These are phyloP conservation scores for Triops cancriformis DNA, from an alignment of 1,140 invertebrate species.

Conservation along the genomic window DNA sequence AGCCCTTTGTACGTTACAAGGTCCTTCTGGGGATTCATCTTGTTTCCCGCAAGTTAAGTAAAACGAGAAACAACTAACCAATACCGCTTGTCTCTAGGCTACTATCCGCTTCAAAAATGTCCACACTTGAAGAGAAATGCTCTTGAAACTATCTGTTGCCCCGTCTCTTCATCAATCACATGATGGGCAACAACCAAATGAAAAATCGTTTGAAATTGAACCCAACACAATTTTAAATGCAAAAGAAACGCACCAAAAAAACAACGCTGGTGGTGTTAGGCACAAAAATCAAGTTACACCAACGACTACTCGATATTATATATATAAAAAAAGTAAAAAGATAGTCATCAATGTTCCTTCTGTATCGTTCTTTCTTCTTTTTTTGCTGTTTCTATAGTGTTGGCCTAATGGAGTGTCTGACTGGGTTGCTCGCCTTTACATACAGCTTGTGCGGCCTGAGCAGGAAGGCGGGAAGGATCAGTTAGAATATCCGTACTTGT, in stretches of 20 bases:
- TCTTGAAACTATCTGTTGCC: neutral
- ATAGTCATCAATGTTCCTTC: too few relatives aligned
- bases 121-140: neutral
- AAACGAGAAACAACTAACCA: neutral
- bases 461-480: conserved; percentile 73
- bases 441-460: conserved; percentile 64
- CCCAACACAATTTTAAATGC: too few relatives aligned
- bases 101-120: neutral
- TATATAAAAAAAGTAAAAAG: too few relatives aligned
- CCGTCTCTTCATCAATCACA: neutral
- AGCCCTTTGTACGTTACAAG: conserved; percentile 5
- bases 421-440: conserved; percentile 18
- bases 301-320: too few relatives aligned
- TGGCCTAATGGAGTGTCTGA: conserved; percentile 4
- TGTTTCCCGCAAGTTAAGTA: neutral
- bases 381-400: neutral
- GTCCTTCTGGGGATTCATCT: neutral
- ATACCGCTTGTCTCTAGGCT: neutral
- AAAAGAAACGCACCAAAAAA: too few relatives aligned
- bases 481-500: conserved; percentile 87
- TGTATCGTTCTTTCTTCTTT: too few relatives aligned
- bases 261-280: too few relatives aligned
- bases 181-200: too few relatives aligned
- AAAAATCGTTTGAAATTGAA: too few relatives aligned
- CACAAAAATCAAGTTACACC: too few relatives aligned